Base-by-base conservation (phyloP, 1,140 invertebrate species). In the Mesaphorura yosii region DNA sequence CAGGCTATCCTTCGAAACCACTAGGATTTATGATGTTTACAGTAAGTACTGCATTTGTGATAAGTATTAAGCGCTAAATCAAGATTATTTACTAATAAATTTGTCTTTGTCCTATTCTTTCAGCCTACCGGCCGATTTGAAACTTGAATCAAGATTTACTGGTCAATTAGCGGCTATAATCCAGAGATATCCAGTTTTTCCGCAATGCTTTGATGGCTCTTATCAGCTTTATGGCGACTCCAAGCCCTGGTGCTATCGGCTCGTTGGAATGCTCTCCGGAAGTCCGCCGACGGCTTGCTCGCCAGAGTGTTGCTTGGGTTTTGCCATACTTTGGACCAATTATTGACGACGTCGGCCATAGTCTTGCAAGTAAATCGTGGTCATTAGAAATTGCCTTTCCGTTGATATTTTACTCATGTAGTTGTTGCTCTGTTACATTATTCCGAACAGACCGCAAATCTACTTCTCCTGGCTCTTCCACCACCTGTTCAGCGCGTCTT, bases 1-100 rank as follows among this genome's bases (percentile, higher is more conserved):
- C 63, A 25, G 90, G 96, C 64, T 97, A 97, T 72, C 93, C 93
- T 3, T 94, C 96, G 91, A 93, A 95, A 73, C 93, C 93, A 49
- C 93, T 92, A 4, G 89, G 88, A 68, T 91, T 97, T 59, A 91
- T 96, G 62, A 69, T 96, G 50, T 69, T 96, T 17, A 96, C 92
- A 19, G 86, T 89, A 74, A 75, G 72, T 67, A 50, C 17, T n/a
- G n/a, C n/a, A n/a, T n/a, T n/a, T n/a, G n/a, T n/a, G n/a, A n/a
- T n/a, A n/a, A n/a, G n/a, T n/a, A n/a, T n/a, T n/a, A n/a, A n/a
- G n/a, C n/a, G n/a, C n/a, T n/a, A n/a, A n/a, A n/a, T n/a, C n/a
- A n/a, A n/a, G n/a, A n/a, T n/a, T n/a, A n/a, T n/a, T n/a, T n/a
- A n/a, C n/a, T n/a, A n/a, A n/a, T n/a, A n/a, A n/a, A n/a, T n/a